Base-by-base conservation (phyloP, 2,113 vertebrate genomes). In the Calypte anna region DNA sequence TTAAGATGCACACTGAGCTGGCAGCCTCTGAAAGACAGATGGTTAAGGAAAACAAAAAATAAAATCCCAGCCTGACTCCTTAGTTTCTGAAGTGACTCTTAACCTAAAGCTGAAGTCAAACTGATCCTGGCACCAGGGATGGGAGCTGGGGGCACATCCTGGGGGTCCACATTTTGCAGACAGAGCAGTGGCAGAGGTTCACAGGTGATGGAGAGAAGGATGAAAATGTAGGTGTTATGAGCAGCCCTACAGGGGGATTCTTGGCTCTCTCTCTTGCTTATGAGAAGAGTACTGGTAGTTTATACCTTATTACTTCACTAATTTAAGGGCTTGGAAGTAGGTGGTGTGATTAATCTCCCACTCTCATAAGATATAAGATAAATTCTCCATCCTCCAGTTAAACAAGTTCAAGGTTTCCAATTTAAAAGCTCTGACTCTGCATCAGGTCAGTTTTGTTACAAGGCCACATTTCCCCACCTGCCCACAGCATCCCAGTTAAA, bases 11-110 rank as follows among this genome's bases (percentile, higher is more conserved):
- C 18, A 13, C 14, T 21, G 40, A 72, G 63, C 31, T 96, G 94
- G 75, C 75, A 94, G 61, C 20, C 53, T 86, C 53, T 10, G 6
- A 43, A 21, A 25, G 55, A 38, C 90, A 95, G 93, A 93, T 87
- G 80, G 88, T 18, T 78, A 28, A 86, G 68, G 68, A 69, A 3
- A 73, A 69, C 84, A 57, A 48, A 48, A 69, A 83, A 57, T 20
- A 48, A 31, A 28, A 28, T 25, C 21, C 31, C 69, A 31, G 24
- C 12, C 75, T 57, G 10, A 6, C 14, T 70, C 61, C 8, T 33
- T 36, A 50, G 63, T 88, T 63, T 72, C 76, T 72, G 61, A 59
- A 50, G 33, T 23, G 48, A 43, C 69, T 83, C 54, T 58, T 54
- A 38, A 88, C 64, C 72, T 7, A 10, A 20, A 74, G 72, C 75